A percentile compares a stretch with the other conserved stretches of the same genome.
phyloP scores from a whole-genome alignment of 2,113 vertebrate genomes.

The Sporophila hypoxantha region DNA sequence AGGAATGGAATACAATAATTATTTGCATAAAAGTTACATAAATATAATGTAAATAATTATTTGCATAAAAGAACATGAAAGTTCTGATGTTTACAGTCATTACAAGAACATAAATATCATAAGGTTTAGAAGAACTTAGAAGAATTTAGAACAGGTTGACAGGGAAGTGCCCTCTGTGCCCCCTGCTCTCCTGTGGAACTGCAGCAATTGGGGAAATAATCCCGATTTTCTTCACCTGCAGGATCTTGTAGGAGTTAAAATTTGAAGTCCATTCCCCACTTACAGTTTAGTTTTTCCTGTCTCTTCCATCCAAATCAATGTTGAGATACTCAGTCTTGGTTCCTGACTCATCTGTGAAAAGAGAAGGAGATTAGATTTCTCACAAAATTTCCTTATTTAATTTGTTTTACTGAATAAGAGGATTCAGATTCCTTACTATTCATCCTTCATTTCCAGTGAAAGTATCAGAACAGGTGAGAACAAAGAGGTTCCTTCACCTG shows the following conservation, averaged over 20 bases:
- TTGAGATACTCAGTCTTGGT: background rate
- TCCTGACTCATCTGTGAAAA: background rate
- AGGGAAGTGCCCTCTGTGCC: background rate
- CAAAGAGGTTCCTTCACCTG: background rate
- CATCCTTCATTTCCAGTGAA: background rate
- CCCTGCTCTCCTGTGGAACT: background rate
- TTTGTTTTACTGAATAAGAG: background rate
- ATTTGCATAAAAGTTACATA: no score
- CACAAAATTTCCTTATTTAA: background rate
- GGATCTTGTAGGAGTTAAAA: rapidly evolving
- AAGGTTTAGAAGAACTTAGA: no score
- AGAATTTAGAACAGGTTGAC: no score
- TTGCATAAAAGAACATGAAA: no score
- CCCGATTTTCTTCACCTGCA: rapidly evolving
- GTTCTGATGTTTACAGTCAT: no score
- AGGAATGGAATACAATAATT: no score
- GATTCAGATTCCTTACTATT: background rate
- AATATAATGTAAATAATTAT: no score
- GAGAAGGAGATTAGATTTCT: background rate
- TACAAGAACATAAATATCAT: no score
- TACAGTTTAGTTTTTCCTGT: background rate
- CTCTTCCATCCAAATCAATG: background rate
- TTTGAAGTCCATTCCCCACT: background rate
- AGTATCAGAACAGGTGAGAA: background rate
- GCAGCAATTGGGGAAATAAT: background rate